Conservation (phyloP, 2,888 invertebrate genomes). For the Sarcophaga carnaria region DNA sequence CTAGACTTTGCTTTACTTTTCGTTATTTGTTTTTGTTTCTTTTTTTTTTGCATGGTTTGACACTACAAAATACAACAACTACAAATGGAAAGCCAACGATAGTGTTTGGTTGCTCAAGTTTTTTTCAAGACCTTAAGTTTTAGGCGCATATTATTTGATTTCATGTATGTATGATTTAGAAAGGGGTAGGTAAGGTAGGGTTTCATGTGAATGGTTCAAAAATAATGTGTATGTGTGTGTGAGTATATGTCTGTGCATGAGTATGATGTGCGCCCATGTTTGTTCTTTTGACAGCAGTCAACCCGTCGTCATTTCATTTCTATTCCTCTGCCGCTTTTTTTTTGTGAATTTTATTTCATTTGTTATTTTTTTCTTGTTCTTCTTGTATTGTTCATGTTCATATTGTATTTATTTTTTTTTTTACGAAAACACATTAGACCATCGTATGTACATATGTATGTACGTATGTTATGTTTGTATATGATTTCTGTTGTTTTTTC, state of each 20-base stretch:
- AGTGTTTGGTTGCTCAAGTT: constrained; percentile 37
- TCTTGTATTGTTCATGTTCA: constrained; percentile 59
- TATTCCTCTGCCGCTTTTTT: constrained; percentile 78
- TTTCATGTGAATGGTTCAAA: background rate
- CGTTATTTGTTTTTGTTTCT: background rate
- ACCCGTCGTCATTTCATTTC: constrained; percentile 81
- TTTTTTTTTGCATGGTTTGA: background rate
- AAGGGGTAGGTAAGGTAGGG: background rate
- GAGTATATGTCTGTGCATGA: constrained; percentile 31
- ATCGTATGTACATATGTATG: constrained; percentile 39
- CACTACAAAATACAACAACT: background rate
- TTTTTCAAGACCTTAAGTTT: background rate
- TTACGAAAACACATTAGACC: background rate
- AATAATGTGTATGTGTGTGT: constrained; percentile 44
- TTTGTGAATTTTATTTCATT: constrained; percentile 17
- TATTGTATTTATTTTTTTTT: constrained; percentile 51
- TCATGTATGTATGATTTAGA: background rate
- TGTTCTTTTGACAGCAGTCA: constrained; percentile 81
- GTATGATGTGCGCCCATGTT: constrained; percentile 78
- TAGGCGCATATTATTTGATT: background rate
- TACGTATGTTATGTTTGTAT: constrained; percentile 42
- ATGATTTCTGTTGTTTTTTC: constrained; percentile 33
- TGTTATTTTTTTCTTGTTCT: constrained; percentile 2
- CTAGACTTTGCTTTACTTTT: no score
- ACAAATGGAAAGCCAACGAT: constrained; percentile 20